Conservation (phyloP, 37 sponge, comb jelly and placozoan genomes). For the Chondrosia reniformis region DNA sequence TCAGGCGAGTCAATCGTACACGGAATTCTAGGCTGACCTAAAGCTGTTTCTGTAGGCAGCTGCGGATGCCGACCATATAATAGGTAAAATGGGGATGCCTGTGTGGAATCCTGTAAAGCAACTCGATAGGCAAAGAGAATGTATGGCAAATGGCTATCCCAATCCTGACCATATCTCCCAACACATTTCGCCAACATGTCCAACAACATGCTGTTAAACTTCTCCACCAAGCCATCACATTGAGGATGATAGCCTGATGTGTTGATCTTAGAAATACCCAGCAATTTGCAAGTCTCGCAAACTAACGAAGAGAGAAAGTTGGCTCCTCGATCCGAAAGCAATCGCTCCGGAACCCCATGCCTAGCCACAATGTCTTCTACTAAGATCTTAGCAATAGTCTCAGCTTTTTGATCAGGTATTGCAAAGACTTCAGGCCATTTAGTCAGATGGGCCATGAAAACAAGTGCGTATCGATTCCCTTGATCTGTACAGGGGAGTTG, state of each 20-base stretch:
- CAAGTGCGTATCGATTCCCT: slow-evolving; percentile 43
- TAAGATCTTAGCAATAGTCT: slow-evolving; percentile 46
- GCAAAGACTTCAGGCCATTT: slow-evolving; percentile 75
- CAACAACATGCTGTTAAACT: slow-evolving; percentile 36
- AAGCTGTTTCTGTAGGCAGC: background rate
- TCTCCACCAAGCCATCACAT: slow-evolving; percentile 54
- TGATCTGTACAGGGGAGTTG: slow-evolving; percentile 33
- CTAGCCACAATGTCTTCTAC: slow-evolving; percentile 37
- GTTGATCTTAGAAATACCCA: slow-evolving; percentile 43
- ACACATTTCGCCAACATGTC: slow-evolving; percentile 34
- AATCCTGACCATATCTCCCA: slow-evolving; percentile 19
- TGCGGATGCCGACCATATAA: background rate
- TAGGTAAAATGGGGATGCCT: background rate
- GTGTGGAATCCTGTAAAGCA: slow-evolving; percentile 34
- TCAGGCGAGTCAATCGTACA: background rate
- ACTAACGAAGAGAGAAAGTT: slow-evolving; percentile 31
- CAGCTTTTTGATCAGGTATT: slow-evolving; percentile 43
- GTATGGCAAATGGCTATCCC: slow-evolving; percentile 38
- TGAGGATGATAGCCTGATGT: slow-evolving; percentile 57
- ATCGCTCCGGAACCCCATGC: slow-evolving; percentile 37
- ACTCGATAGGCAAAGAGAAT: slow-evolving; percentile 53
- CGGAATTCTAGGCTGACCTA: background rate
- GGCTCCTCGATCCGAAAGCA: slow-evolving; percentile 47
- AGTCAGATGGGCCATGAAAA: slow-evolving; percentile 68
- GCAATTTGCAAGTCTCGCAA: slow-evolving; percentile 20